Evolutionary conservation across 1,140 invertebrate genomes (phyloP), one percentile per base, ranked within the genome.

Genomic region (Drosophila punjabiensis): DNA sequence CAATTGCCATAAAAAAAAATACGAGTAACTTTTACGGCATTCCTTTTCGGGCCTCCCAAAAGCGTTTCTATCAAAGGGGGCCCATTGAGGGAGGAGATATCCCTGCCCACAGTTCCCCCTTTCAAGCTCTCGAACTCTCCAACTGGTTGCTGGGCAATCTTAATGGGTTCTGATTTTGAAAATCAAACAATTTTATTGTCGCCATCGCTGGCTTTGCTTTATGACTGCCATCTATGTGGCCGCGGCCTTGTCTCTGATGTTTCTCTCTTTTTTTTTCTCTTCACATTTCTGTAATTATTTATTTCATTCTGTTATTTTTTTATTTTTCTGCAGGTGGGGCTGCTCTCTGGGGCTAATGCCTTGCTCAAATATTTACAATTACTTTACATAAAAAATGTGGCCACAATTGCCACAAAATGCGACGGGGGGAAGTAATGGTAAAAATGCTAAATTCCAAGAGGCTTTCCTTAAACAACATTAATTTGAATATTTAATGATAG

Each of bases 151-250:
- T 59, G 67, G 64, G 69, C 81, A 84, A 76, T 85, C 82, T 50
- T 82, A 83, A 88, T 87, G 80, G 80, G 83, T 82, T 87, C 66
- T 87, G 83, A 87, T 87, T 87, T 87, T 63, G 24, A 66, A 87
- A 87, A 87, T 87, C 83, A 87, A 87, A 88, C 84, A 88, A 56
- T 83, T 86, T 87, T 88, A 87, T 87, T 83, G 70, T 86, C 76
- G 74, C 79, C 82, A 62, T 64, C 30, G 64, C 45, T 10, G 61
- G 39, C 28, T 32, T n/a, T 74, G 68, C 56, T 86, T 86, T 82
- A 86, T 86, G 82, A 65, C 48, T 67, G 74, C 68, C 76, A 67
- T 82, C 74, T 69, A 78, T 78, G 45, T 20, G 53, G 45, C 24
- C 10, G 65, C 82, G 75, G 79, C 41, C 64, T 45, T 77, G 50